Evolutionary conservation across 2,797 vertebrate genomes (phyloP).

Genomic region (Paedocypris micromegethes): DNA sequence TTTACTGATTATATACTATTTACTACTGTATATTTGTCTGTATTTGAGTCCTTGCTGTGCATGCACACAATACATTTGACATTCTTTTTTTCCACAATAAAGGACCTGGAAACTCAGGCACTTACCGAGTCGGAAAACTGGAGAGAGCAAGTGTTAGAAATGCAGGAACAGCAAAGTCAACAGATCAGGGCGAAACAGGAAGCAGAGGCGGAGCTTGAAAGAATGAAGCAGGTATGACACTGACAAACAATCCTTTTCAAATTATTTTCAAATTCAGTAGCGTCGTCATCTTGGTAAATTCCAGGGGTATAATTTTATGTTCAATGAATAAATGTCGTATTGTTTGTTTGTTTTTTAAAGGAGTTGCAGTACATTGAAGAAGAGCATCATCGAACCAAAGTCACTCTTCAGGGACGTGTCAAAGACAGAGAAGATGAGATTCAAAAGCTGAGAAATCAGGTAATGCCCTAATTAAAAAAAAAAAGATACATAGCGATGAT

Average conservation of each 20-base stretch:
- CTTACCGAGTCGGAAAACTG: slow-evolving; percentile 81
- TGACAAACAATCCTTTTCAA: background rate
- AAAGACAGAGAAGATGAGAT: slow-evolving; percentile 97
- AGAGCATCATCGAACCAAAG: slow-evolving; percentile 85
- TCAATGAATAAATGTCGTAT: background rate
- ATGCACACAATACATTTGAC: background rate
- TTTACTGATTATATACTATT: too few relatives aligned
- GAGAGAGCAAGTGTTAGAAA: slow-evolving; percentile 82
- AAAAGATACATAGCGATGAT: too few relatives aligned
- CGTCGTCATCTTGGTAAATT: background rate
- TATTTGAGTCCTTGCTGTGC: slow-evolving; percentile 68
- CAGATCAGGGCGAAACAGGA: slow-evolving; percentile 81
- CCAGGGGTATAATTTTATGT: background rate
- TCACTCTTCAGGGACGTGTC: slow-evolving; percentile 84
- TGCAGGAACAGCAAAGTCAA: slow-evolving; percentile 77
- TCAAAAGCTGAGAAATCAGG: slow-evolving; percentile 98
- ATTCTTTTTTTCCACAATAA: background rate
- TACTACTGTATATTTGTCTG: too few relatives aligned
- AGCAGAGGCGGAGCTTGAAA: slow-evolving; percentile 83
- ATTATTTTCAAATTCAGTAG: background rate
- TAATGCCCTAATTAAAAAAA: slow-evolving; percentile 41
- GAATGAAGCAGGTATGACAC: slow-evolving; percentile 81
- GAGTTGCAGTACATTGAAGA: slow-evolving; percentile 89
- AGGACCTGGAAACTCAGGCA: slow-evolving; percentile 90
- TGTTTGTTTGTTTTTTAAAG: slow-evolving; percentile 56